Evolutionary conservation across 2,797 vertebrate genomes (phyloP).

Genomic region (Enteromius viviparus): DNA sequence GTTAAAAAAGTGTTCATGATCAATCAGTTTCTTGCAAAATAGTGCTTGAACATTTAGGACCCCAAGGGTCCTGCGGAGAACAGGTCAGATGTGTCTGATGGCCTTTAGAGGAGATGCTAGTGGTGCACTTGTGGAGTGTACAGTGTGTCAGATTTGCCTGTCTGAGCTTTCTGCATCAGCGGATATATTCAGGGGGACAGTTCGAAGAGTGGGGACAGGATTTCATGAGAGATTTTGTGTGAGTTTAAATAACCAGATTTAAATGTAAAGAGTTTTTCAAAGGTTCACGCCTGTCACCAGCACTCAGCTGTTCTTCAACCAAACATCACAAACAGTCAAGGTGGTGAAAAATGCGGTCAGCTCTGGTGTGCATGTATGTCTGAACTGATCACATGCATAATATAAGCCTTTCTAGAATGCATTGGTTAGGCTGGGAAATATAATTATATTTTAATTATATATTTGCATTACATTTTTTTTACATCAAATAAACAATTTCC

Average conservation of each 20-base stretch:
- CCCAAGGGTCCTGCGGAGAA: not conserved
- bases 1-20: not conserved
- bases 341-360: not conserved
- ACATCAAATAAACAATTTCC: no score
- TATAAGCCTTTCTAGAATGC: not conserved
- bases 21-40: not conserved
- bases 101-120: not conserved
- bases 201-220: slow-evolving; percentile 45
- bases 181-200: slow-evolving; percentile 80
- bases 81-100: not conserved
- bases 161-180: slow-evolving; percentile 76
- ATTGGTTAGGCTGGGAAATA: not conserved
- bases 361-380: not conserved
- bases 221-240: slow-evolving; percentile 61
- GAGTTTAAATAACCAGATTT: slow-evolving; percentile 85
- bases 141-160: slow-evolving; percentile 69
- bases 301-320: slow-evolving; percentile 87
- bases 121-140: slow-evolving; percentile 2
- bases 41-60: not conserved
- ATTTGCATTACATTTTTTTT: not conserved
- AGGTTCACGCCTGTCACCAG: slow-evolving; percentile 85
- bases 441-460: not conserved
- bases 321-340: slow-evolving; percentile 67
- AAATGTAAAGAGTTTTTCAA: slow-evolving; percentile 82
- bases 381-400: not conserved